phyloP scores from a whole-genome alignment of 2,113 vertebrate species.

The Oncorhynchus mykiss region DNA sequence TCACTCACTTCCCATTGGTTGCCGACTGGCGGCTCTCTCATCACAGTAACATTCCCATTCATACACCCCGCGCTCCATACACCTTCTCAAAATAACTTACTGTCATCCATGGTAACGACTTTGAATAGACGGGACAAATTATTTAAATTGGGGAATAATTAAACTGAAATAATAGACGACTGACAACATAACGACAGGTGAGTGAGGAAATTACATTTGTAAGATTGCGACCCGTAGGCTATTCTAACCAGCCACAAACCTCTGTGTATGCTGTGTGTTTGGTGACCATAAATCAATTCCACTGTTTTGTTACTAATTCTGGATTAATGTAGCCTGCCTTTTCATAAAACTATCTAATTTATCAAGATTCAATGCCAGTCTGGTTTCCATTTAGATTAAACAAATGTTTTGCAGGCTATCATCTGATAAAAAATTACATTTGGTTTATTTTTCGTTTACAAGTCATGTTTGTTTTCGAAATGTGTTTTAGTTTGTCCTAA shows the following conservation, averaged over 20 bases:
- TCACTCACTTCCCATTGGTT: slow-evolving; percentile 74
- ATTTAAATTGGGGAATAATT: slow-evolving; percentile 54
- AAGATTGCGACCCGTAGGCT: not conserved
- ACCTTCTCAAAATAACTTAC: slow-evolving; percentile 69
- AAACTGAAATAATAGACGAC: slow-evolving; percentile 29
- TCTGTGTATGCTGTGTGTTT: not conserved
- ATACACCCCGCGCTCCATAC: slow-evolving; percentile 64
- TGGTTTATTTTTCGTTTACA: not conserved
- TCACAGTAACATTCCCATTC: slow-evolving; percentile 71
- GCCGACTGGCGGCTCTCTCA: slow-evolving; percentile 28
- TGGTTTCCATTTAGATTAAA: not conserved
- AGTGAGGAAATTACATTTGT: slow-evolving; percentile 40
- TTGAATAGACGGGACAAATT: slow-evolving; percentile 66
- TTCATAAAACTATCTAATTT: not conserved
- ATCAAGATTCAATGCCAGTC: not conserved
- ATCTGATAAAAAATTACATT: not conserved
- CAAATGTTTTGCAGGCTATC: not conserved
- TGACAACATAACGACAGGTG: slow-evolving; percentile 64
- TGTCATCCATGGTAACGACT: slow-evolving; percentile 66
- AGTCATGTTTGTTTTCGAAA: not conserved
- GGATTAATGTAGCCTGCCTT: not conserved
- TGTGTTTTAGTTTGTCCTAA: not conserved
- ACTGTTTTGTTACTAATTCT: not conserved
- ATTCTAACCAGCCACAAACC: not conserved
- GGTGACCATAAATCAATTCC: not conserved